These are phyloP conservation scores for Anthoscopus minutus DNA, from an alignment of 2,113 vertebrate species.

Conservation along the genomic window DNA sequence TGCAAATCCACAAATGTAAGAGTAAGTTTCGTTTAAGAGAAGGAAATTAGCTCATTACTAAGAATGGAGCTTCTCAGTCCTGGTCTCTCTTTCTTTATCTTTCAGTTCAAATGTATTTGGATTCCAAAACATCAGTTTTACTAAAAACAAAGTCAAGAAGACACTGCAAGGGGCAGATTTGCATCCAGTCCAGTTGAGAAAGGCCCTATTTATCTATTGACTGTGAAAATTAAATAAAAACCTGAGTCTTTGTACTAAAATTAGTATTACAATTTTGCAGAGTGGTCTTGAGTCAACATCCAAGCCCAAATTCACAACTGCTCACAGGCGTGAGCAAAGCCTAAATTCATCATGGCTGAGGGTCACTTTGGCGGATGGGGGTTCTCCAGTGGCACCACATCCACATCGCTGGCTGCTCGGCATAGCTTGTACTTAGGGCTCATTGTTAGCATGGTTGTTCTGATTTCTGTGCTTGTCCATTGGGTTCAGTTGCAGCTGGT, in stretches of 20 bases:
- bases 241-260: background rate
- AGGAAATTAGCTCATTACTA: background rate
- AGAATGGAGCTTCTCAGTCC: background rate
- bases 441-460: background rate
- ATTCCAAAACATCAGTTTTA: background rate
- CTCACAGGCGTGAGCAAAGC: background rate
- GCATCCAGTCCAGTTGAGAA: background rate
- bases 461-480: background rate
- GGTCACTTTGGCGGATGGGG: background rate
- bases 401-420: background rate
- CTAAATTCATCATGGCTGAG: background rate
- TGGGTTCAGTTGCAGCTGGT: background rate
- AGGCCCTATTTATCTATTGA: background rate
- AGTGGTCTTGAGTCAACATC: background rate
- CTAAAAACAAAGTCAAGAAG: fast-evolving
- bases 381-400: background rate
- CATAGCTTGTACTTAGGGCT: background rate
- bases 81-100: background rate
- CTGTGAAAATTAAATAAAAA: background rate
- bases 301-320: background rate
- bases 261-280: background rate
- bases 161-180: background rate
- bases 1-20: background rate
- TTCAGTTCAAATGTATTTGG: background rate
- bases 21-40: background rate